Base-by-base conservation (phyloP, 2,797 vertebrate genomes). In the Microtus agrestis region DNA sequence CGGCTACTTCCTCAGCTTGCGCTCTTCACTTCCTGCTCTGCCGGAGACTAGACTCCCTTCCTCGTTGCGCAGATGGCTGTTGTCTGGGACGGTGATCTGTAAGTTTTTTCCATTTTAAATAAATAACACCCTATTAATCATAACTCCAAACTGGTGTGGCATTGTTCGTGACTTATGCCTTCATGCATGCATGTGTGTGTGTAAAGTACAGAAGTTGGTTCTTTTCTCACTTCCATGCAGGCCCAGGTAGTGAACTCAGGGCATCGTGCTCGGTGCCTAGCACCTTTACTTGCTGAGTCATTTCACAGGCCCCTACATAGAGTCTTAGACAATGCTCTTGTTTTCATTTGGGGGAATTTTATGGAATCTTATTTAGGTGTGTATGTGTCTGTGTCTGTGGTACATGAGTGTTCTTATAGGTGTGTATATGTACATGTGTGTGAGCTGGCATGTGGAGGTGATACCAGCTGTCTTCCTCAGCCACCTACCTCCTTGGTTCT, bases 221-320 rank as follows among this genome's bases (percentile, higher is more conserved):
- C 19, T 43, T 34, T 65, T 11, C 59, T 43, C 40, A 34, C 31
- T 84, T 84, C 61, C 40, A 4, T 12, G 29, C 46, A 40, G 37
- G 37, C 27, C 29, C 40, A 7, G 29, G 31, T 48, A 25, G 12
- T n/a, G 43, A 48, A 21, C 63, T 69, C 82, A 9, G 11, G 19
- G 6, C 82, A 2, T 11, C 2, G 2, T 12, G 15, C 29, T 65
- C 4, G 15, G 5, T 2, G 27, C 2, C 46, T 10, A 34, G 46
- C 48, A 34, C 17, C 76, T 51, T 78, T 19, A 10, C 46, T 78
- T 51, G 4, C 46, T 6, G 11, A 21, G 31, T n/a, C 43, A 2
- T 2, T 13, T 51, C 15, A 31, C 43, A 85, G 82, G 6, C 34
- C 14, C 11, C 63, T 67, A 25, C 31, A 67, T 0, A 34, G 27